Conservation (phyloP, 1,140 invertebrate genomes). For the Dolichoris vasculosae region DNA sequence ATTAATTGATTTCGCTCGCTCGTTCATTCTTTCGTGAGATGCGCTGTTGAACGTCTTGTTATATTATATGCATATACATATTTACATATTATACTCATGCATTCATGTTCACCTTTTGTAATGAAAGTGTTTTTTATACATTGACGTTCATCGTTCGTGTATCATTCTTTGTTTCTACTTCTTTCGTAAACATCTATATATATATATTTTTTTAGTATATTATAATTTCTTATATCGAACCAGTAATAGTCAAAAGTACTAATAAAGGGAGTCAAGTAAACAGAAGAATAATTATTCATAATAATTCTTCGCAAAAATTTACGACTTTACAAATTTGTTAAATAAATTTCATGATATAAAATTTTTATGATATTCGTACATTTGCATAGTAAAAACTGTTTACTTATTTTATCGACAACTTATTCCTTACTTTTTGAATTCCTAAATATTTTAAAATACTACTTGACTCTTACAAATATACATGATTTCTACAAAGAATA, state of each 20-base stretch:
- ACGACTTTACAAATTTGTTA: no score
- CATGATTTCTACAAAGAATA: conserved; percentile 4
- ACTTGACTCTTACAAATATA: conserved; percentile 31
- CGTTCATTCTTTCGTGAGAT: conserved; percentile 50
- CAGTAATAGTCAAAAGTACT: not conserved
- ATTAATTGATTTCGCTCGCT: conserved; percentile 46
- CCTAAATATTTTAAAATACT: not conserved
- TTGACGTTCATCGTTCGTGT: conserved; percentile 47
- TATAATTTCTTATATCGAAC: conserved; percentile 3
- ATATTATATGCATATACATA: conserved; percentile 32
- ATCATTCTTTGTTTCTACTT: conserved; percentile 43
- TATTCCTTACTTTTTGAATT: no score
- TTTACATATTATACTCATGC: conserved; percentile 44
- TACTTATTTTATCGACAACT: no score
- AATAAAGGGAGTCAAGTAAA: conserved; percentile 10
- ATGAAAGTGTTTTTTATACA: conserved; percentile 46
- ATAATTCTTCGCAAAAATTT: no score
- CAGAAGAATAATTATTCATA: not conserved
- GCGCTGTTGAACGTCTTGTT: conserved; percentile 52
- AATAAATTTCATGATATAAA: no score
- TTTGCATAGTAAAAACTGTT: no score
- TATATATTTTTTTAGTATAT: not conserved
- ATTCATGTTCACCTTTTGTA: conserved; percentile 47
- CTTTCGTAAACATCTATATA: conserved; percentile 27
- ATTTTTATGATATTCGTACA: no score